Base-by-base conservation (phyloP, 2,888 invertebrate species). In the Campoplex nolae region DNA sequence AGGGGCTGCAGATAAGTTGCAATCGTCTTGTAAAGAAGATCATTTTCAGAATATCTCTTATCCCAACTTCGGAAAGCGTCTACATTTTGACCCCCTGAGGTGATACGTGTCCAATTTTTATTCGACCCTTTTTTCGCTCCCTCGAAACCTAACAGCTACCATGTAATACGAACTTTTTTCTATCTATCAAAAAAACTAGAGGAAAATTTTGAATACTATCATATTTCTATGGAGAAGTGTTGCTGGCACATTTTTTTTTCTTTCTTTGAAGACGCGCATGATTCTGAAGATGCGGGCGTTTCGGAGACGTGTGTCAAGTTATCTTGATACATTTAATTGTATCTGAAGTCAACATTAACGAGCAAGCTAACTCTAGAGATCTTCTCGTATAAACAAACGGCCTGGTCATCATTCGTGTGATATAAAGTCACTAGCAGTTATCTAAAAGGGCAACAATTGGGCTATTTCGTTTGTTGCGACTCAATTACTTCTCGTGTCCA, bases 91-190 rank as follows among this genome's bases (percentile, higher is more conserved):
- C 11, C 32, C 45, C 54, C n/a, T 71, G 1, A 48, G 28, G 65
- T 42, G 42, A 58, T 62, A 45, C 51, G 23, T 65, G 62, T 23
- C 9, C 70, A 13, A 70, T 54, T 71, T 77, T 45, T 42, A 67
- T 70, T 71, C 32, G 18, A 48, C 1, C 18, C 32, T 32, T 18
- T 23, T 65, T 9, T 32, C n/a, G 23, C n/a, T 45, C 42, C 68
- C n/a, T 45, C 45, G n/a, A 68, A 45, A 23, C 42, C 68, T 6
- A 42, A 42, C 9, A 42, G 62, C 28, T 1, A 28, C 32, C 28
- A 62, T 32, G 62, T 13, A 32, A 62, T 32, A 32, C 32, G 32
- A 16, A 13, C 9, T 16, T 62, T 28, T 62, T 11, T 62, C 4
- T 13, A 23, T 58, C 23, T 32, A 28, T 32, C 28, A 28, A 62